phyloP scores from a whole-genome alignment of 2,888 invertebrate species.

The Kuschelorhynchus macadamiae region DNA sequence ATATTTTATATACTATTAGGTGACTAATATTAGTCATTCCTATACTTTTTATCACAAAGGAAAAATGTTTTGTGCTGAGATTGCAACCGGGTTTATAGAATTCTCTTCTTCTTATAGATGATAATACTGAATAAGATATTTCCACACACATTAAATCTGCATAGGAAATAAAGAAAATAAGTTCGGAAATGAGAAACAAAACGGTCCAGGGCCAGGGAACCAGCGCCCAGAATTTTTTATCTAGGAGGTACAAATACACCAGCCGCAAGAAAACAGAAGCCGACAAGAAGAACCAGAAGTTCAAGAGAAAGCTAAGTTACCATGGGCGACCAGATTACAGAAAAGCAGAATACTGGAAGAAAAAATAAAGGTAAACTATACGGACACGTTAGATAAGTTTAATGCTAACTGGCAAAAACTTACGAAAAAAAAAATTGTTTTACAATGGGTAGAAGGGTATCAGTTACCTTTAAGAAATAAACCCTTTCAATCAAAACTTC shows the following conservation, averaged over 20 bases:
- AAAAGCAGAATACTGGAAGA: not conserved
- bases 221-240: not conserved
- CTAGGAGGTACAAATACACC: constrained; percentile 9
- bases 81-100: too few species aligned
- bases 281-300: constrained; percentile 4
- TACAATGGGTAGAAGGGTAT: constrained; percentile 6
- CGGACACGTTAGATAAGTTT: not conserved
- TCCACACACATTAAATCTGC: not conserved
- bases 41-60: too few species aligned
- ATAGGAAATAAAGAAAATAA: constrained; percentile 6
- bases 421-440: not conserved
- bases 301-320: not conserved
- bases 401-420: constrained; percentile 4
- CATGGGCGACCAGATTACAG: not conserved
- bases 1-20: too few species aligned
- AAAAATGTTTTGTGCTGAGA: too few species aligned
- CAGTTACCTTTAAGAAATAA: not conserved
- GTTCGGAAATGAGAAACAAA: not conserved
- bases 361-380: constrained; percentile 5
- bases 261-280: constrained; percentile 9
- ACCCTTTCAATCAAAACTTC: too few species aligned
- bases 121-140: constrained; percentile 3
- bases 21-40: too few species aligned
- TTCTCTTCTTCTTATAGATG: too few species aligned
- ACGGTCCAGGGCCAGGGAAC: not conserved